These are phyloP conservation scores for Cecropterus lyciades DNA, from an alignment of 1,140 invertebrate genomes.

Conservation along the genomic window DNA sequence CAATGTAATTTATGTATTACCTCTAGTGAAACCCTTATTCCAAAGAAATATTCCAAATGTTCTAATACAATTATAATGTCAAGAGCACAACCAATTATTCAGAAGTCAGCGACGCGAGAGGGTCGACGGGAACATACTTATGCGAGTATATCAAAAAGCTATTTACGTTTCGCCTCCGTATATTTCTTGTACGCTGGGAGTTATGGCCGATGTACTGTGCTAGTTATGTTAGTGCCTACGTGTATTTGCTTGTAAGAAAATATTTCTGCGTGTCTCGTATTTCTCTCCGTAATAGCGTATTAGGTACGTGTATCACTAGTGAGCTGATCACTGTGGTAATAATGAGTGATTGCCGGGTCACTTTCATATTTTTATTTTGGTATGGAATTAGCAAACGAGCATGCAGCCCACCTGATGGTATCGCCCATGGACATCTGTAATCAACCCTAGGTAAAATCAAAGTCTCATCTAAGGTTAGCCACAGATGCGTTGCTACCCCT, in stretches of 20 bases:
- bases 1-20: too few species aligned
- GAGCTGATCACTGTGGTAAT: too few species aligned
- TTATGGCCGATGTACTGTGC: slow-evolving; percentile 6
- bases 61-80: slow-evolving; percentile 21
- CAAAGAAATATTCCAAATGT: slow-evolving; percentile 15
- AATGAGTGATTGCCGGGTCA: too few species aligned
- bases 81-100: slow-evolving; percentile 27
- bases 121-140: slow-evolving; percentile 10
- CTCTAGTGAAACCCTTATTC: too few species aligned
- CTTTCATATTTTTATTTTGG: too few species aligned
- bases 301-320: too few species aligned
- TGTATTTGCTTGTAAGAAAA: slow-evolving; percentile 9
- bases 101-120: slow-evolving; percentile 19
- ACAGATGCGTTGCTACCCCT: too few species aligned
- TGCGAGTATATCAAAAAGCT: slow-evolving; percentile 22
- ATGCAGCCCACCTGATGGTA: too few species aligned
- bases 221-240: slow-evolving; percentile 6
- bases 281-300: background rate
- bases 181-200: slow-evolving; percentile 25
- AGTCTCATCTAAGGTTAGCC: too few species aligned
- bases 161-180: slow-evolving; percentile 18
- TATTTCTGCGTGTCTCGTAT: slow-evolving; percentile 4
- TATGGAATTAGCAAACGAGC: too few species aligned
- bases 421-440: too few species aligned
- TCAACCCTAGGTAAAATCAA: too few species aligned